These are phyloP conservation scores for Nasonovia ribisnigri DNA, from an alignment of 2,888 invertebrate genomes.

Conservation along the genomic window DNA sequence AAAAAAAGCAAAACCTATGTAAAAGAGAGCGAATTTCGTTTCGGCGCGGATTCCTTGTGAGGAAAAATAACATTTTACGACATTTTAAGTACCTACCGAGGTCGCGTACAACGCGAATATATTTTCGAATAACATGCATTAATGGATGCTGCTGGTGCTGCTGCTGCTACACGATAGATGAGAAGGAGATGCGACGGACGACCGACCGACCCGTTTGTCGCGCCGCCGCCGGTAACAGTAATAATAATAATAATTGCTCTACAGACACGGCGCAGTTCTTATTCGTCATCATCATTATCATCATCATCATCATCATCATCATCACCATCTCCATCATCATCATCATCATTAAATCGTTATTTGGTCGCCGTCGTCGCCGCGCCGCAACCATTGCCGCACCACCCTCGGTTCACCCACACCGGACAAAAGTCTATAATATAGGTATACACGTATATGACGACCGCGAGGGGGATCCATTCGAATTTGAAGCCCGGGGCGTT, in stretches of 20 bases:
- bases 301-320: background rate
- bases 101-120: background rate
- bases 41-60: background rate
- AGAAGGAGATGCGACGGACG: slow-evolving; percentile 19
- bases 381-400: background rate
- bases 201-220: slow-evolving; percentile 18
- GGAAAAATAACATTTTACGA: slow-evolving; percentile 27
- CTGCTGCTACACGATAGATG: background rate
- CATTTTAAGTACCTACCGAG: slow-evolving; percentile 12
- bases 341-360: slow-evolving; percentile 13
- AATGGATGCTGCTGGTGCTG: background rate
- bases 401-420: slow-evolving; percentile 28
- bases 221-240: slow-evolving; percentile 19
- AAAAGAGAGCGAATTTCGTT: slow-evolving; percentile 18
- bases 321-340: background rate
- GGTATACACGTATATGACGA: background rate
- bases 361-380: background rate
- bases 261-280: slow-evolving; percentile 36
- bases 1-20: background rate
- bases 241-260: slow-evolving; percentile 58
- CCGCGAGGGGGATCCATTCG: slow-evolving; percentile 59
- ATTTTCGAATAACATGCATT: slow-evolving; percentile 26
- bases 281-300: slow-evolving; percentile 30
- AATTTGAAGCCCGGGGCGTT: slow-evolving; percentile 62
- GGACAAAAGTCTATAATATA: slow-evolving; percentile 19